These are phyloP conservation scores for Pseudomyrmex concolor DNA, from an alignment of 1,140 invertebrate genomes.

Conservation along the genomic window DNA sequence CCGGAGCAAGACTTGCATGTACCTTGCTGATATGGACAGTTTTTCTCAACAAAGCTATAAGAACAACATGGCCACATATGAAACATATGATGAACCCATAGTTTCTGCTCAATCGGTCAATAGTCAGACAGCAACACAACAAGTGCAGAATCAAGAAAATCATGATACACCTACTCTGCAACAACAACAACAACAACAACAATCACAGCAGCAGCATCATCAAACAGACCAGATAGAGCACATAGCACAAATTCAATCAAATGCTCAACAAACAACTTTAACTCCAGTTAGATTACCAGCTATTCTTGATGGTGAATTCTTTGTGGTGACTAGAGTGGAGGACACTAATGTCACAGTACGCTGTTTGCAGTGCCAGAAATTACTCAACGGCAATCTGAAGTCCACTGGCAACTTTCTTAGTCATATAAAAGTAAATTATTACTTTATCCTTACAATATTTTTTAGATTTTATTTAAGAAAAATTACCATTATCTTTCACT, in stretches of 20 bases:
- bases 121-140: constrained; percentile 65
- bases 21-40: constrained; percentile 77
- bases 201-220: constrained; percentile 48
- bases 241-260: constrained; percentile 74
- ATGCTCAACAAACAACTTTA: constrained; percentile 77
- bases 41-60: constrained; percentile 79
- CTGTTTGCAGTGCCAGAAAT: constrained; percentile 82
- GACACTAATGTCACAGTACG: constrained; percentile 82
- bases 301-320: constrained; percentile 84
- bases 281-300: constrained; percentile 83
- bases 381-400: constrained; percentile 83
- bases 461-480: no score
- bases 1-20: constrained; percentile 33
- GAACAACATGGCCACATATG: constrained; percentile 82
- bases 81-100: constrained; percentile 75
- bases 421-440: constrained; percentile 82
- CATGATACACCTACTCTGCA: constrained; percentile 66
- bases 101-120: constrained; percentile 76
- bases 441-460: neutral
- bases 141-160: constrained; percentile 74
- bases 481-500: no score
- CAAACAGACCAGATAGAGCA: constrained; percentile 67
- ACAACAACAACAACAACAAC: constrained; percentile 72
- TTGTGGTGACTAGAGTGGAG: constrained; percentile 81
- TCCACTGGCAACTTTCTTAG: constrained; percentile 84